A percentile compares a stretch with the other conserved stretches of the same genome.
phyloP scores from a whole-genome alignment of 2,113 vertebrate genomes.

The Pseudorectes ferrugineus region DNA sequence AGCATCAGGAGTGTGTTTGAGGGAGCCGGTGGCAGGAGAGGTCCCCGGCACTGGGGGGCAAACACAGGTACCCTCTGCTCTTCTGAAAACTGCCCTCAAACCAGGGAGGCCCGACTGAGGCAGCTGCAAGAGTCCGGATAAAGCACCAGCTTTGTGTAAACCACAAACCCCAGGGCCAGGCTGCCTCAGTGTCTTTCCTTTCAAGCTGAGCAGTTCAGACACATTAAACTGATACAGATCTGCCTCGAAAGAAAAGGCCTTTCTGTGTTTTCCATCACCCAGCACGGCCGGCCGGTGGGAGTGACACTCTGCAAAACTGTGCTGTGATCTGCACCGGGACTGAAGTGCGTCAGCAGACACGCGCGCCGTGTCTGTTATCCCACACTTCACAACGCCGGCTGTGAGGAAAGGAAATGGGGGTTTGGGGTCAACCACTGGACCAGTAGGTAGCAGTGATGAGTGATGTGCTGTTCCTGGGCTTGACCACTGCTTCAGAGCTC shows the following conservation, averaged over 20 bases:
- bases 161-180: not conserved
- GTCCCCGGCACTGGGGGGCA: not conserved
- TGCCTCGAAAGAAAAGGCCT: not conserved
- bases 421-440: conserved; percentile 11
- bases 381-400: not conserved
- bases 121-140: not conserved
- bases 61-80: not conserved
- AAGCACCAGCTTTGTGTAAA: not conserved
- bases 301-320: not conserved
- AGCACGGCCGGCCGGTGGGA: fast-evolving
- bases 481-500: not conserved
- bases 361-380: not conserved
- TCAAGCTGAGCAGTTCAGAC: not conserved
- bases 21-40: not conserved
- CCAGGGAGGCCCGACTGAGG: fast-evolving
- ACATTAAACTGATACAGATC: not conserved
- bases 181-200: not conserved
- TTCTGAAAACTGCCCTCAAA: not conserved
- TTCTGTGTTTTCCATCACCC: not conserved
- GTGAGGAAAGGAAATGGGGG: not conserved
- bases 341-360: not conserved
- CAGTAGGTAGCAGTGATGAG: not conserved
- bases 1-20: not conserved
- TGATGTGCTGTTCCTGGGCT: not conserved
- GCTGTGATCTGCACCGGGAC: not conserved